Base-by-base conservation (phyloP, 2,797 vertebrate genomes). In the Falco naumanni region DNA sequence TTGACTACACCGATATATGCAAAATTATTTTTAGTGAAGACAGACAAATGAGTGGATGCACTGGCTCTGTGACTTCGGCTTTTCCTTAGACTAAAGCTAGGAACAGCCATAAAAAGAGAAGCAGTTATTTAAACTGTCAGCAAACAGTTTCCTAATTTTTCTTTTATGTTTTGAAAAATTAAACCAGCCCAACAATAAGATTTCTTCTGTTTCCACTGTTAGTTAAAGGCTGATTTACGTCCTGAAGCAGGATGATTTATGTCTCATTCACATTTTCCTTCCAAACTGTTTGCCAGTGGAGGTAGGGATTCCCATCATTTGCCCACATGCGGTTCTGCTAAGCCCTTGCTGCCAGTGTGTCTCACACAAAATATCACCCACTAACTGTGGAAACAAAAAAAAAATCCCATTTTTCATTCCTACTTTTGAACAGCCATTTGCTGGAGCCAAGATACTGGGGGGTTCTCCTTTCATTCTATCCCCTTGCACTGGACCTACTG, bases 141-240 rank as follows among this genome's bases (percentile, higher is more conserved):
- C 57, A 65, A 80, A 29, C 2, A 3, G 26, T 37, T 78, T 66
- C n/a, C 45, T 26, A 11, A 13, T 50, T 60, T 83, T 33, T 39
- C 71, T 54, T 69, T 43, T 14, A 18, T 24, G 5, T 75, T 51
- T 79, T 70, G 34, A 86, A 71, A 72, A n/a, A 39, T 9, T 11
- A 51, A 63, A 45, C 41, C 59, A 71, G 41, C 57, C 63, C 74
- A 72, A 91, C 87, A 65, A 20, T 78, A 53, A 61, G 5, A 51
- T 54, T 16, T 86, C 83, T 77, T 34, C 54, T 69, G 12, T 59
- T 64, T 29, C 50, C 34, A 16, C 50, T 68, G 72, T 43, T 60
- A 47, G 65, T 63, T 13, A 34, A 47, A 84, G 47, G 59, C 61
- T 95, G 89, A 86, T 96, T 94, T 84, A 84, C 91, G 39, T 25